These are phyloP conservation scores for Sphaerophoria taeniata DNA, from an alignment of 2,888 invertebrate genomes.

Conservation along the genomic window DNA sequence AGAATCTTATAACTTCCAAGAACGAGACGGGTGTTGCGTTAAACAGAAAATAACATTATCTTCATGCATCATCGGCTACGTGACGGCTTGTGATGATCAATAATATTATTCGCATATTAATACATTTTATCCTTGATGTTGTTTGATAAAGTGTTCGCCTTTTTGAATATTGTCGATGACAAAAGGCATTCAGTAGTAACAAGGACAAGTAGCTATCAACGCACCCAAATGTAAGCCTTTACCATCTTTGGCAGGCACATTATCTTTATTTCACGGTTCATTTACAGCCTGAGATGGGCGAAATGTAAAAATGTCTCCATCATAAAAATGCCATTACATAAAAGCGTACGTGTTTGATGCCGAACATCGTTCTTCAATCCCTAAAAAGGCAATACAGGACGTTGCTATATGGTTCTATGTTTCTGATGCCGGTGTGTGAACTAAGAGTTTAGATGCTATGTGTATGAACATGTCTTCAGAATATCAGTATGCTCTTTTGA, in stretches of 20 bases:
- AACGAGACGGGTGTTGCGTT: too few relatives aligned
- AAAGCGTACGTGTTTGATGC: conserved; percentile 56
- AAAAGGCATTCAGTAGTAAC: conserved; percentile 20
- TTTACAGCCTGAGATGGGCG: conserved; percentile 61
- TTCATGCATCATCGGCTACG: conserved; percentile 47
- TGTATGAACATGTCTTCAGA: conserved; percentile 3
- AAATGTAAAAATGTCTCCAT: conserved; percentile 62
- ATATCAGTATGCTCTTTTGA: conserved; percentile 33
- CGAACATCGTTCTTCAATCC: conserved; percentile 43
- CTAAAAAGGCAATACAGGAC: not conserved
- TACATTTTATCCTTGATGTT: conserved; percentile 47
- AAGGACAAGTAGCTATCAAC: conserved; percentile 60
- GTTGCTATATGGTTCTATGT: too few relatives aligned
- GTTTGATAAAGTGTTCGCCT: conserved; percentile 45
- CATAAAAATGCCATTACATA: conserved; percentile 63
- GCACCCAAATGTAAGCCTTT: conserved; percentile 45
- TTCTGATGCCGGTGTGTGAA: too few relatives aligned
- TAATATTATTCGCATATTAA: conserved; percentile 61
- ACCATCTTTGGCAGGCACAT: conserved; percentile 52
- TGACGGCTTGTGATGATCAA: conserved; percentile 51
- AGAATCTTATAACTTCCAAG: too few relatives aligned
- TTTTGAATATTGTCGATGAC: conserved; percentile 42
- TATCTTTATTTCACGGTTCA: conserved; percentile 72
- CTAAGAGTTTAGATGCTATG: not conserved
- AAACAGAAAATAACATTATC: conserved; percentile 4